Base-by-base conservation (phyloP, 2,888 invertebrate genomes). In the Celastrina argiolus region DNA sequence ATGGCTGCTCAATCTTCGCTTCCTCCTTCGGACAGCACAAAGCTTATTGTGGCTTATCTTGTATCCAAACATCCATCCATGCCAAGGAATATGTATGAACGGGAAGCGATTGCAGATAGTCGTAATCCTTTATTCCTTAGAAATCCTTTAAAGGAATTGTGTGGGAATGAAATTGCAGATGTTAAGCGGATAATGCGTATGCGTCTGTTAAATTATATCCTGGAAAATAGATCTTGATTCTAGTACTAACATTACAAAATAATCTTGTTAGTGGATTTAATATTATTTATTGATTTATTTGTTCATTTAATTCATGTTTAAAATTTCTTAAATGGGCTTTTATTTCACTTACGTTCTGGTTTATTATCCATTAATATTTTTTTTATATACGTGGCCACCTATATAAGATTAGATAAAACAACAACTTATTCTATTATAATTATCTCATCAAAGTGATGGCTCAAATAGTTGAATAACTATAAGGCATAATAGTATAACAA, bases 11-110 rank as follows among this genome's bases (percentile, higher is more conserved):
- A 72, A 74, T 76, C 77, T 78, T 78, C 75, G 83, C 81, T 88
- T 85, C 89, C 84, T 83, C 79, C 73, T 82, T 78, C 80, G 78
- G 89, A 89, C 89, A 89, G 83, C 80, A 90, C 88, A 90, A 90
- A 61, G 61, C 61, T 36, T 61, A 61, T 61, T 61, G 61, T 61
- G 34, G 22, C 61, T 61, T 61, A 61, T 51, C 51, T 22, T 51
- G 22, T 26, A 51, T 51, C 36, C 16, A 36, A 16, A 34, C 59
- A 36, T 59, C 61, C 16, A 61, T 61, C 61, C 36, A 26, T 26
- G 51, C 51, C 51, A 51, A 12, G 12, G 18, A 36, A 61, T 61
- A 61, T 61, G 18, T 61, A 61, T 56, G 26, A 56, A 18, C 61
- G 61, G 61, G 61, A 61, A 61, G 39, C 36, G 61, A 61, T 61